Base-by-base conservation (phyloP, 2,113 vertebrate genomes). In the Anser brachyrhynchus region DNA sequence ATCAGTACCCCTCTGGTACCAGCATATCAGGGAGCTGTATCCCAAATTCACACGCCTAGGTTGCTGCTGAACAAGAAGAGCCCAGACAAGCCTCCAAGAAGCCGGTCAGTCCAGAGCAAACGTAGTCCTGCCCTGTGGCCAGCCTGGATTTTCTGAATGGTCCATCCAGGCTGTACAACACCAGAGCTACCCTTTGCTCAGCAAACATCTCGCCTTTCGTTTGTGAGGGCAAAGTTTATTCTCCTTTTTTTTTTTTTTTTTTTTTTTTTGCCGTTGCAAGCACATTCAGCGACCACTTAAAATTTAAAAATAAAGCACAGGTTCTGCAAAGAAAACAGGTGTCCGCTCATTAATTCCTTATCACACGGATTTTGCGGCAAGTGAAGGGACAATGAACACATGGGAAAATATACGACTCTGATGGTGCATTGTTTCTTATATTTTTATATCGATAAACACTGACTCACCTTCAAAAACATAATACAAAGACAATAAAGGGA, bases 381-480 rank as follows among this genome's bases (percentile, higher is more conserved):
- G 93, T 4, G 52, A 22, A 49, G 6, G 90, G 93, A 94, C 92
- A 95, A 90, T 19, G 92, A 51, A 35, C 95, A 92, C 83, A 44
- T 78, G 95, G 87, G 90, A 72, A 92, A 94, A 13, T 51, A 12
- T 33, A 62, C 11, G 0, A 26, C 61, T 41, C 94, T 86, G 87
- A 18, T 76, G 33, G 78, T 13, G 57, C 93, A 91, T 97, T 96
- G 95, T 96, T 96, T 31, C 81, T 95, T 31, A 67, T 0, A 35
- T 70, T 96, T 91, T 95, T 90, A 58, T 93, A 94, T 94, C 22
- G 55, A 91, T 77, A 96, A 96, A 95, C 94, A 90, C 90, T 96
- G 96, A 95, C 88, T 96, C 92, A 95, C 95, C 81, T 95, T 64
- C 87, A 89, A 29, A 92, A 93, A 71, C 87, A 37, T 2, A 81